A percentile compares a stretch with the other conserved stretches of the same genome.
These are phyloP conservation scores for Bombus superbus DNA, from an alignment of 1,140 invertebrate genomes.

Conservation along the genomic window DNA sequence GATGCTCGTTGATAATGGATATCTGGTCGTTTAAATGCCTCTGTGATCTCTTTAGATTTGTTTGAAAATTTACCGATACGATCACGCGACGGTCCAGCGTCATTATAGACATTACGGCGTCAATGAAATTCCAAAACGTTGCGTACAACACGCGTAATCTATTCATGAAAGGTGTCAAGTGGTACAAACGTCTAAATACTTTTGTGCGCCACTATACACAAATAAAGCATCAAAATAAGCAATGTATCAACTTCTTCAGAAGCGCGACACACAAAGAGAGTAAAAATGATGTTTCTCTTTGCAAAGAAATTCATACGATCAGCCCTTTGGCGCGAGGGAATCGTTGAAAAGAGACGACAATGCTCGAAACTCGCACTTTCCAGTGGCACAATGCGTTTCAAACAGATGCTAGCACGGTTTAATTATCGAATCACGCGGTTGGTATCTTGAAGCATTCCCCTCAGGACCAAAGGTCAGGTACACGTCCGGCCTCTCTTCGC, in stretches of 20 bases:
- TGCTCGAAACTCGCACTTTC: background rate
- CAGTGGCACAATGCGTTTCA: conserved; percentile 5
- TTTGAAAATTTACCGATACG: background rate
- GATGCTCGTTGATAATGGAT: no score
- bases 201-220: no score
- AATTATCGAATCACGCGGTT: conserved; percentile 28
- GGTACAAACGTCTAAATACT: background rate
- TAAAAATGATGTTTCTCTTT: background rate
- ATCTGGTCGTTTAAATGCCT: no score
- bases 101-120: no score
- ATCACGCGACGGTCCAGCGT: fast-evolving
- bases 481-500: conserved; percentile 25
- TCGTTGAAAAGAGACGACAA: background rate
- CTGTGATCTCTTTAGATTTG: no score
- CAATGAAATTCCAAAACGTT: background rate
- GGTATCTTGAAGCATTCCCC: background rate
- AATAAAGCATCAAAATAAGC: background rate
- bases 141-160: background rate
- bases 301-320: background rate
- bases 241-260: background rate
- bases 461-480: conserved; percentile 31
- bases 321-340: background rate
- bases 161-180: no score
- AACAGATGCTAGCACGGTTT: conserved; percentile 44
- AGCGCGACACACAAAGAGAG: background rate